Percentiles rank a stretch among this genome's conserved stretches.
These are phyloP conservation scores for Nemotelus pantherinus DNA, from an alignment of 2,888 invertebrate species.

Conservation along the genomic window DNA sequence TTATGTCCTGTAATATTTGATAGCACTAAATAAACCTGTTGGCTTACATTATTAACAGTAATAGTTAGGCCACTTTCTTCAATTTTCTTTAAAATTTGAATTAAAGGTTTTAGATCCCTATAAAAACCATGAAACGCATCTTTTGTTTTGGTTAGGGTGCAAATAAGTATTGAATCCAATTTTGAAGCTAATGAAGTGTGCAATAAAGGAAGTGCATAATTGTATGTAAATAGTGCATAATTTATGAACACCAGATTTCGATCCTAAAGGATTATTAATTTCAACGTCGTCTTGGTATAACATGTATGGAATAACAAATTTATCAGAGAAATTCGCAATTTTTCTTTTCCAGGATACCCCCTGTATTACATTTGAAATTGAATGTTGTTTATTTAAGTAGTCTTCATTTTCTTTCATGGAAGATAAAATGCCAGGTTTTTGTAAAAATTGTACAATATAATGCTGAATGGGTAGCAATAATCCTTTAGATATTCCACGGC, in stretches of 20 bases:
- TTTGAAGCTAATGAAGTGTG: slow-evolving; percentile 38
- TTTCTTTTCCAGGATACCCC: slow-evolving; percentile 39
- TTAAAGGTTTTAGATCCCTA: slow-evolving; percentile 26
- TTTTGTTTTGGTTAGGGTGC: slow-evolving; percentile 33
- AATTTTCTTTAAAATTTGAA: slow-evolving; percentile 28
- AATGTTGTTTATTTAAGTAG: neutral
- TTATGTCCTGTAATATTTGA: slow-evolving; percentile 50
- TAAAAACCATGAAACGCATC: slow-evolving; percentile 8
- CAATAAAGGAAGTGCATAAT: slow-evolving; percentile 42
- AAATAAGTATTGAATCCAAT: slow-evolving; percentile 43
- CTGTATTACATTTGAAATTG: slow-evolving; percentile 44
- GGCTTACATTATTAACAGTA: neutral
- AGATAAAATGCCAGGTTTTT: slow-evolving; percentile 39
- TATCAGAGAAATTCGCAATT: neutral
- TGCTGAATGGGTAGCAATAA: slow-evolving; percentile 36
- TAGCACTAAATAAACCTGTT: slow-evolving; percentile 26
- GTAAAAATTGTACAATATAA: slow-evolving; percentile 35
- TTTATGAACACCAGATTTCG: slow-evolving; percentile 45
- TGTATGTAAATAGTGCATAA: slow-evolving; percentile 36
- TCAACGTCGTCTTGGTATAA: slow-evolving; percentile 46
- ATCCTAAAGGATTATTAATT: slow-evolving; percentile 42
- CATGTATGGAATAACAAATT: slow-evolving; percentile 41
- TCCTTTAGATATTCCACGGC: slow-evolving; percentile 1
- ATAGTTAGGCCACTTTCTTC: slow-evolving; percentile 42
- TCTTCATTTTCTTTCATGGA: slow-evolving; percentile 26